Evolutionary conservation across 2,888 invertebrate species (phyloP).

Genomic region (Lithophane semibrunnea): DNA sequence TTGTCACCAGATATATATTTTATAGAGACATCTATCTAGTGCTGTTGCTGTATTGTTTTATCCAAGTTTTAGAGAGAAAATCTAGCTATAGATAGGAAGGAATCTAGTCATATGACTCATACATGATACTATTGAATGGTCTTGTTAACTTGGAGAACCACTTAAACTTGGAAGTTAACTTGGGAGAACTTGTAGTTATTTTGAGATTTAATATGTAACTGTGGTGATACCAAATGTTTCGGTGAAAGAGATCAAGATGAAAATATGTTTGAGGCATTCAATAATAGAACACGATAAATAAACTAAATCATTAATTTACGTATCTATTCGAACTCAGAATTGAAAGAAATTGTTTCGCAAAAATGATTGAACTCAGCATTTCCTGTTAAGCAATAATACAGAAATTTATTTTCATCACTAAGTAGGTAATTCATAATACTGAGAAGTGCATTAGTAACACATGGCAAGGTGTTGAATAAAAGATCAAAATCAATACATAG

Average conservation of each 20-base stretch:
- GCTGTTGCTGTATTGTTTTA: not conserved
- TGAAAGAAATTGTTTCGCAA: constrained; percentile 17
- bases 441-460: constrained; percentile 16
- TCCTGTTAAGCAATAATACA: constrained; percentile 14
- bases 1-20: constrained; percentile 36
- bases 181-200: not conserved
- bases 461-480: constrained; percentile 11
- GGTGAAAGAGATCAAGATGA: not conserved
- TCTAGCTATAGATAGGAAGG: not conserved
- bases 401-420: constrained; percentile 25
- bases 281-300: not conserved
- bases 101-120: not conserved
- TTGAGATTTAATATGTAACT: not conserved
- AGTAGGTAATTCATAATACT: not conserved
- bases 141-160: not conserved
- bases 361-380: constrained; percentile 9
- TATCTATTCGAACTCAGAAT: not conserved
- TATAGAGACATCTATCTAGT: constrained; percentile 15
- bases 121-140: not conserved
- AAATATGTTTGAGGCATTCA: not conserved
- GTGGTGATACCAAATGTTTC: not conserved
- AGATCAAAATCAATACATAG: constrained; percentile 3
- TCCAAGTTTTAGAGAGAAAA: not conserved
- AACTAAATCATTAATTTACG: not conserved
- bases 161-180: not conserved